Base-by-base conservation (phyloP, 2,888 invertebrate genomes). In the Heliconius sara region DNA sequence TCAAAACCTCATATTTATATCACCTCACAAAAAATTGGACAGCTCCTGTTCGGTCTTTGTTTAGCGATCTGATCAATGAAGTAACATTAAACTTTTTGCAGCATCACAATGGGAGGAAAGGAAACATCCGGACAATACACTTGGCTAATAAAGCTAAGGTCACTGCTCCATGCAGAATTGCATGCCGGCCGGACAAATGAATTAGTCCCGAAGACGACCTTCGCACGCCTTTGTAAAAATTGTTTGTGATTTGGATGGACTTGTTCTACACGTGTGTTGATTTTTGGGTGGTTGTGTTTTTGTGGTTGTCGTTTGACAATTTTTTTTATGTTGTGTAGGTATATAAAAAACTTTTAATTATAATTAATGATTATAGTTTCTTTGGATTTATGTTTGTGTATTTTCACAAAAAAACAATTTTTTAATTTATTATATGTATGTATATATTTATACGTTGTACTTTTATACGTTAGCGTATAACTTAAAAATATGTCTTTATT, bases 81-180 rank as follows among this genome's bases (percentile, higher is more conserved):
- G 39, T 73, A 43, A 10, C 75, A 70, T 77, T 19, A 70, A 70
- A 57, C 19, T 70, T 71, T 70, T 70, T 70, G 68, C 57, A 63
- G n/a, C 60, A 16, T 60, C 60, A 77, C 68, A 77, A 60, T 63
- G 66, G 66, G 16, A 66, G 76, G 66, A 67, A 39, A 66, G 76
- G 66, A 57, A 39, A 25, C 12, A 57, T 34, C 47, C 30, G 60
- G n/a, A 76, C n/a, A 67, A 70, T 39, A 71, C 57, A 73, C 57
- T 73, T 57, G 34, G n/a, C n/a, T 60, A 60, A 73, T 73, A 76
- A 70, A 71, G 10, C 67, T 78, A 67, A 82, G 82, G 80, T 82
- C 82, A 68, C 27, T 81, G 83, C 80, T 79, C 83, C 74, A 47
- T 78, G 73, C 66, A 71, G 79, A 80, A 81, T 63, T 84, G 83